A percentile compares a stretch with the other conserved stretches of the same genome.
Evolutionary conservation across 2,797 vertebrate species (phyloP).

Genomic region (Gallinago stenura): DNA sequence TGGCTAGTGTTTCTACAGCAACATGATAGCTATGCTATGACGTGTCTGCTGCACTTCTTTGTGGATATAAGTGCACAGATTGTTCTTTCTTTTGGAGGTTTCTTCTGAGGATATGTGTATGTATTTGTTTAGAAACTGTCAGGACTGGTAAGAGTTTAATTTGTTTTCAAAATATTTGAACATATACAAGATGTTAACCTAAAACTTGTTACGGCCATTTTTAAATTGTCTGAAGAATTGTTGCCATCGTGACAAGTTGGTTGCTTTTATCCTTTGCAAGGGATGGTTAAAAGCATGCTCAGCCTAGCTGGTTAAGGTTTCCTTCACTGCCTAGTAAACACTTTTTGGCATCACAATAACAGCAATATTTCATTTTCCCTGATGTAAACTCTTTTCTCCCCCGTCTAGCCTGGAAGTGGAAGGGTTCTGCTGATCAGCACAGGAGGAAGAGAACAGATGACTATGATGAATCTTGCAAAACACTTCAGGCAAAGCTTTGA

Average conservation of each 20-base stretch:
- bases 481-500: constrained; percentile 32
- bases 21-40: background rate
- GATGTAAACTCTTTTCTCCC: background rate
- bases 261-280: constrained; percentile 17
- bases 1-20: background rate
- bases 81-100: background rate
- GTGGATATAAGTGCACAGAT: background rate
- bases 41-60: background rate
- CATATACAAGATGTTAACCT: background rate
- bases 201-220: background rate
- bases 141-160: background rate
- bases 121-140: background rate
- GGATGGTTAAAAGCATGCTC: background rate
- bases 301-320: background rate
- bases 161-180: background rate
- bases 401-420: background rate
- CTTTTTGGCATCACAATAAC: background rate
- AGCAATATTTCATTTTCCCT: constrained; percentile 11
- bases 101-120: background rate
- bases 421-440: background rate
- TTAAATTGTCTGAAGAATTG: background rate
- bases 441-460: background rate
- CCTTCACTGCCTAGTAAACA: constrained; percentile 15
- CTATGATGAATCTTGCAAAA: background rate
- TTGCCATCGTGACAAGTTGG: background rate